phyloP scores from a whole-genome alignment of 2,797 vertebrate species.

The Scolopax rusticola region DNA sequence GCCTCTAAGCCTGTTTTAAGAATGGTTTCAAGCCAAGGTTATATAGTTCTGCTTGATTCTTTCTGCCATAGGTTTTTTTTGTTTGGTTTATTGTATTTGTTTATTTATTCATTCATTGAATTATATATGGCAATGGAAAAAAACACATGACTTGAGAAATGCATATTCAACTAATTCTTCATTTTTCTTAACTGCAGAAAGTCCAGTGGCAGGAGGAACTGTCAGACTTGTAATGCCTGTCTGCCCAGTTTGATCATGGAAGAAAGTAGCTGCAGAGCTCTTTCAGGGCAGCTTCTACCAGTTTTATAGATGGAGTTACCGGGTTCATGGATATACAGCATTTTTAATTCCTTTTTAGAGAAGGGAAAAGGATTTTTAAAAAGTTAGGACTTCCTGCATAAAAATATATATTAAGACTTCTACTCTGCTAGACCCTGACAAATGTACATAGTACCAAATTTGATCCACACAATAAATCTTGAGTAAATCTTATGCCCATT shows the following conservation, averaged over 20 bases:
- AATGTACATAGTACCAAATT: neutral
- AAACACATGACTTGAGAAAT: neutral
- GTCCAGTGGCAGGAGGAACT: neutral
- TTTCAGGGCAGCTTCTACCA: neutral
- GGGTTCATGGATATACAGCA: neutral
- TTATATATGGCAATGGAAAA: neutral
- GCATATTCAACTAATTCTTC: neutral
- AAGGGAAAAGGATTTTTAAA: rapidly evolving
- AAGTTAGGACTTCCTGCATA: neutral
- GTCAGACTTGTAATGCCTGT: neutral
- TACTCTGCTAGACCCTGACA: neutral
- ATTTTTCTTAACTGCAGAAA: neutral
- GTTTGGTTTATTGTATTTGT: neutral
- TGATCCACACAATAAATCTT: neutral
- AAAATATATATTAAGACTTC: neutral
- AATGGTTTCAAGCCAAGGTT: neutral
- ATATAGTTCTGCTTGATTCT: neutral
- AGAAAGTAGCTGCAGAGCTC: neutral
- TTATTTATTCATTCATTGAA: neutral
- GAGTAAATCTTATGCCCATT: neutral
- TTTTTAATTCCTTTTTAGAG: neutral
- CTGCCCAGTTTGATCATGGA: neutral
- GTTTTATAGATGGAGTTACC: neutral
- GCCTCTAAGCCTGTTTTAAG: neutral
- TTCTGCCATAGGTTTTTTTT: neutral